These are phyloP conservation scores for Ricordea florida DNA, from an alignment of 92 coral and sea anemone genomes.

Conservation along the genomic window DNA sequence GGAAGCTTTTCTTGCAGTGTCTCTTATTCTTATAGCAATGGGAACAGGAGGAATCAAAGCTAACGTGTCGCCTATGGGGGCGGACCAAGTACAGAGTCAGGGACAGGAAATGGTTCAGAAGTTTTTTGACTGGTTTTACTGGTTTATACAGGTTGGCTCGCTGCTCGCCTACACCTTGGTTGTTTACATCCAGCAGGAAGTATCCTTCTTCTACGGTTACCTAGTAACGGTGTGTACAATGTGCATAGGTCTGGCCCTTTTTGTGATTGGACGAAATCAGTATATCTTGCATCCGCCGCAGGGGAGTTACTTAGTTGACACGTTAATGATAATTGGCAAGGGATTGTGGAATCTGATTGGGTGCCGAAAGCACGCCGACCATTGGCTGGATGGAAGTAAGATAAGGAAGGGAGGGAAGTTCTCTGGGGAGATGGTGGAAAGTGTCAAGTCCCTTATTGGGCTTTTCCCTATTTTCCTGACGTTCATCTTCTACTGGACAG, in stretches of 20 bases:
- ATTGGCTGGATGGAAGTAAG: conserved; percentile 90
- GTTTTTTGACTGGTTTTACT: conserved; percentile 97
- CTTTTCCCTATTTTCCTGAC: conserved; percentile 83
- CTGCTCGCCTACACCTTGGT: conserved; percentile 78
- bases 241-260: conserved; percentile 54
- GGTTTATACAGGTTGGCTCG: conserved; percentile 94
- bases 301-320: conserved; percentile 74
- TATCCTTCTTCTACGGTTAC: conserved; percentile 79
- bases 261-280: conserved; percentile 63
- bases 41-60: conserved; percentile 98
- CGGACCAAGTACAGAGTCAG: conserved; percentile 79
- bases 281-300: conserved; percentile 65
- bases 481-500: conserved; percentile 81
- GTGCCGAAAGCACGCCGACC: neutral
- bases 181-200: conserved; percentile 83
- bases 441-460: conserved; percentile 76
- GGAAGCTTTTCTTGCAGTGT: conserved; percentile 45
- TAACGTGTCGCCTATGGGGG: conserved; percentile 93
- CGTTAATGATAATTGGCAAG: conserved; percentile 49
- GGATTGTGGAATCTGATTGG: conserved; percentile 23
- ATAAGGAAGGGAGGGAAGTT: conserved; percentile 69
- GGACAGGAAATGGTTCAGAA: conserved; percentile 82
- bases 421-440: conserved; percentile 75
- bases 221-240: conserved; percentile 69
- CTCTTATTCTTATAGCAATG: conserved; percentile 74